These are phyloP conservation scores for Matsumyia berberina DNA, from an alignment of 2,888 invertebrate species.

Conservation along the genomic window DNA sequence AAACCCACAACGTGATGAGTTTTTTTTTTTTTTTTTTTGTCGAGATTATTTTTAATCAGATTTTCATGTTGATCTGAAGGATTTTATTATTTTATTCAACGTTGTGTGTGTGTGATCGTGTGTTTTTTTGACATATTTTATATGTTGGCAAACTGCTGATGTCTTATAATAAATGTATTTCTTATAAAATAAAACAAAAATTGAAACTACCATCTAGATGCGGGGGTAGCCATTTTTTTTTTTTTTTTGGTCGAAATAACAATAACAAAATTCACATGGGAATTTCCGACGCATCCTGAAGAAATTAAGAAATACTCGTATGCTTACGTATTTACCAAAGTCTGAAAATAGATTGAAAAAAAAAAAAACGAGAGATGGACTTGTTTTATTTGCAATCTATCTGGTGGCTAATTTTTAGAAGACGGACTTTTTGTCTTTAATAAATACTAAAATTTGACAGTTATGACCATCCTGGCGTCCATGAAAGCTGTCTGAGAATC, in stretches of 20 bases:
- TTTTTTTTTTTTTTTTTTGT: not conserved
- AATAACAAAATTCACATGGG: not conserved
- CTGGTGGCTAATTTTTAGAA: not conserved
- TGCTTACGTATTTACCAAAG: not conserved
- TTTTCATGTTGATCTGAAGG: not conserved
- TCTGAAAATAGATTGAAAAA: conserved; percentile 23
- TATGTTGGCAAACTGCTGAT: conserved; percentile 10
- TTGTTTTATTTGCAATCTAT: conserved; percentile 12
- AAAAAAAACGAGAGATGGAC: conserved; percentile 1
- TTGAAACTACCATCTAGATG: conserved; percentile 6
- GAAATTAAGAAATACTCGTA: conserved; percentile 13
- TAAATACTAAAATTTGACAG: conserved; percentile 6
- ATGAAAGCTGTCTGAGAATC: conserved; percentile 1
- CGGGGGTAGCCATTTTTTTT: not conserved
- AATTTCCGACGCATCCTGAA: conserved; percentile 20
- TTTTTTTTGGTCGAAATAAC: not conserved
- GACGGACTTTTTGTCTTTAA: not conserved
- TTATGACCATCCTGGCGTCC: not conserved
- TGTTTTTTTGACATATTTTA: conserved; percentile 16
- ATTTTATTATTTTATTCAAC: conserved; percentile 10
- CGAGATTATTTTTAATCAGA: not conserved
- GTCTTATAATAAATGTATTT: conserved; percentile 23
- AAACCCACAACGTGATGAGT: not conserved
- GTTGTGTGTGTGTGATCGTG: not conserved
- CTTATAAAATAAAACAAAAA: conserved; percentile 21